Evolutionary conservation across 2,888 invertebrate genomes (phyloP), one percentile per base, ranked within the genome.

Genomic region (Myopa tessellatipennis): DNA sequence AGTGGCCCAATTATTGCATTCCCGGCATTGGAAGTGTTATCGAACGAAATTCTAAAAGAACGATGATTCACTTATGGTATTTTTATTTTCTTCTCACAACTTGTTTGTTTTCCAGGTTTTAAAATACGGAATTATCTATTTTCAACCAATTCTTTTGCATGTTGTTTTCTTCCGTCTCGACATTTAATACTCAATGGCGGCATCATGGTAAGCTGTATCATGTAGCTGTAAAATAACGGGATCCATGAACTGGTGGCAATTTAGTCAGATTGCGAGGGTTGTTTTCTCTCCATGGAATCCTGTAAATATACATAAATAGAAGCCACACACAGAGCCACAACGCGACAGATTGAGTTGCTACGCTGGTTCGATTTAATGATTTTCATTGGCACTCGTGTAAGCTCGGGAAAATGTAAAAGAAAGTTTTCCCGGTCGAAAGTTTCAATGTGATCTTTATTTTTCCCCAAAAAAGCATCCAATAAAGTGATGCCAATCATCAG

Each of bases 121-220:
- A 55, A 55, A n/a, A n/a, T 40, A 36, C 12, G 18, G n/a, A 67
- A 67, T 36, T 67, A 40, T 67, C 5, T 67, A 38, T 67, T 67
- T 67, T 67, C 45, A 45, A 38, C 18, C 16, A 40, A 16, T 40
- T 67, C n/a, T 40, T 38, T 40, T 67, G n/a, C 18, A n/a, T 36
- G 40, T 67, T 16, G 40, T 40, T 67, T 67, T 67, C 67, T 40
- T 67, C 10, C 40, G 67, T 67, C 67, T 67, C 40, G 40, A 67
- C 40, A 67, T 67, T 38, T 40, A 36, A 16, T 67, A 36, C 67
- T 67, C n/a, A 16, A 40, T 67, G 67, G 67, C 67, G 67, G 67
- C 67, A 40, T 45, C 2, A 26, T 65, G 38, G 16, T 65, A 65
- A 65, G 38, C 34, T 65, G 34, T 65, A 65, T 65, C 63, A 34